phyloP scores from a whole-genome alignment of 1,140 invertebrate species.

The Trypoxylus dichotomus region DNA sequence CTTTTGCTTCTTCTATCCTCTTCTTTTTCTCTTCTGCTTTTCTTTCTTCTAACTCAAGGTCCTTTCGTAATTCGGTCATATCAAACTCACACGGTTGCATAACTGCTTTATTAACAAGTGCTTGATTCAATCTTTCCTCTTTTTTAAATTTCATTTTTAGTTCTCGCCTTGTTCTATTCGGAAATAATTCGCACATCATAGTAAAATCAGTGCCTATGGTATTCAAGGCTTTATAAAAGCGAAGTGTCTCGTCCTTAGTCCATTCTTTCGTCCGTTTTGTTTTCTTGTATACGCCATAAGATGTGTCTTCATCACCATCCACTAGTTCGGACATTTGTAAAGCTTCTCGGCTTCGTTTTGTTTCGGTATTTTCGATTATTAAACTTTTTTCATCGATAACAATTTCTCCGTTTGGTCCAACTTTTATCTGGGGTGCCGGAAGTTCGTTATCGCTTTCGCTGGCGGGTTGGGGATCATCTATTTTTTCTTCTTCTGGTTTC shows the following conservation, averaged over 20 bases:
- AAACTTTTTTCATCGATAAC: constrained; percentile 86
- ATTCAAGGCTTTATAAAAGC: constrained; percentile 86
- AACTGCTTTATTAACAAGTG: constrained; percentile 55
- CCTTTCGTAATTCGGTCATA: constrained; percentile 54
- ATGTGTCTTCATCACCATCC: constrained; percentile 63
- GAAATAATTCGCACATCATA: constrained; percentile 82
- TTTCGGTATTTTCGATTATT: constrained; percentile 74
- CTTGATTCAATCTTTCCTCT: constrained; percentile 54
- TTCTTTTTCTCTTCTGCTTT: constrained; percentile 45
- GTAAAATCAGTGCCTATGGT: constrained; percentile 88
- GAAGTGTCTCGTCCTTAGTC: constrained; percentile 72
- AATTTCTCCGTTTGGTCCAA: constrained; percentile 84
- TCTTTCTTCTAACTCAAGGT: constrained; percentile 49
- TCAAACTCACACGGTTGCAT: constrained; percentile 55
- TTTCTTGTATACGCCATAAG: constrained; percentile 67
- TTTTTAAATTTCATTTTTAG: constrained; percentile 74
- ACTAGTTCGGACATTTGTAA: constrained; percentile 67
- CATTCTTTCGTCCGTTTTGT: constrained; percentile 66
- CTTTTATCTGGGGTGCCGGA: constrained; percentile 83
- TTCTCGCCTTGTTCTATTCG: constrained; percentile 73
- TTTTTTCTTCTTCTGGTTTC: constrained; percentile 31
- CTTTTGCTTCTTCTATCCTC: constrained; percentile 36
- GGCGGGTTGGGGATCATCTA: constrained; percentile 31
- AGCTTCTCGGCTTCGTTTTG: constrained; percentile 63
- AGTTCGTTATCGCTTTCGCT: constrained; percentile 56